Base-by-base conservation (phyloP, 2,797 vertebrate species). In the Leuciscus waleckii region DNA sequence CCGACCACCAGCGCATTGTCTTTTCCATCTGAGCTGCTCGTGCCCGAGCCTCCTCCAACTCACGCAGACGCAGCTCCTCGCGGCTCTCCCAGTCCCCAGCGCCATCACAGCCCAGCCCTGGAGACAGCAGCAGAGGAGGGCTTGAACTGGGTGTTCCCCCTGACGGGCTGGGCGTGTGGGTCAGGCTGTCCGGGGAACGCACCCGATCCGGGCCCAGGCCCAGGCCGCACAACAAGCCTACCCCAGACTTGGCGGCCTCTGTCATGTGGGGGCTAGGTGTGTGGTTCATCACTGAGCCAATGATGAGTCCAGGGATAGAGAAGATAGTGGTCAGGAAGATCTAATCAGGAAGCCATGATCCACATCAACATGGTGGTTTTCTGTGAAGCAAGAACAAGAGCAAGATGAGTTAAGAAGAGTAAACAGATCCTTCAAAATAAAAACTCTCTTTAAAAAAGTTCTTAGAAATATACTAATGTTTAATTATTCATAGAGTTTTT, bases 1-100 rank as follows among this genome's bases (percentile, higher is more conserved):
- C 98, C 0, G 98, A 99, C 98, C 98, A 99, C 98, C 98, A 99
- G 41, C 98, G 96, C 98, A 99, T 99, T 23, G 98, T 99, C 92
- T 99, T 99, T 94, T 99, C 98, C 98, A 99, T 99, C 94, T 99
- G 98, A 0, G 97, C 96, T 0, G 98, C 98, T 7, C 98, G 93
- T 0, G 97, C 98, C 9, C 97, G 94, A 0, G 97, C 98, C 92
- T 99, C 98, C 93, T 99, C 98, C 91, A 99, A 94, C 92, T 99
- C 98, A n/a, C 98, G 93, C 83, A 98, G 94, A 17, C 97, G 95
- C 87, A 99, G 95, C 93, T 99, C 98, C 92, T 99, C 98, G 0
- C 97, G 95, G 91, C 97, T 97, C 93, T 99, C 98, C 98, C 98
- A 99, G 94, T 99, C 98, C 0, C 95, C 97, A 0, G 96, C 95